phyloP scores from a whole-genome alignment of 1,140 invertebrate genomes.

The Drosophila takahashii region DNA sequence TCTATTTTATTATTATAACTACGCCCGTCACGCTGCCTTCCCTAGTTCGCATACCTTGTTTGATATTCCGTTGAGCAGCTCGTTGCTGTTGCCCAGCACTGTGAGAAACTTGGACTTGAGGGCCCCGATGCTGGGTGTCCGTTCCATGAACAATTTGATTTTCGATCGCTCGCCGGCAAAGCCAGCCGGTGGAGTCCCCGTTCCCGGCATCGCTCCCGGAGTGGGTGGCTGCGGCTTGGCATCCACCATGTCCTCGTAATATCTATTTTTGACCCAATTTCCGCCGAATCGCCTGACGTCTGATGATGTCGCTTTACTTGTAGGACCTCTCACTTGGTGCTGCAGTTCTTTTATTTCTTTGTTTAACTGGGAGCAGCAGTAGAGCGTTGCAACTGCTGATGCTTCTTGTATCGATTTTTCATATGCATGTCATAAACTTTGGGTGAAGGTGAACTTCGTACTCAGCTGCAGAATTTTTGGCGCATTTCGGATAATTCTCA shows the following conservation, averaged over 20 bases:
- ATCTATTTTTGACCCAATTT: not conserved
- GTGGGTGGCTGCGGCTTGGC: slow-evolving; percentile 64
- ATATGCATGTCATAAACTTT: slow-evolving; percentile 27
- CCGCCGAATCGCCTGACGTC: not conserved
- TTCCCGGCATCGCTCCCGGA: slow-evolving; percentile 54
- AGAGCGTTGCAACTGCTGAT: slow-evolving; percentile 18
- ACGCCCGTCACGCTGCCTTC: slow-evolving; percentile 3
- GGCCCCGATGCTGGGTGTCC: slow-evolving; percentile 83
- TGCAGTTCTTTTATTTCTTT: not conserved
- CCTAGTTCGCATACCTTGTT: slow-evolving; percentile 76
- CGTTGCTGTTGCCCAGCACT: slow-evolving; percentile 85
- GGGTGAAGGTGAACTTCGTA: slow-evolving; percentile 35
- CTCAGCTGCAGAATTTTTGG: slow-evolving; percentile 43
- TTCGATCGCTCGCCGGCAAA: slow-evolving; percentile 81
- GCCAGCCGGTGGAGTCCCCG: slow-evolving; percentile 58
- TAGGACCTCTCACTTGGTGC: slow-evolving; percentile 1
- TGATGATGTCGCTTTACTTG: not conserved
- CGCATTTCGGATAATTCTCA: slow-evolving; percentile 21
- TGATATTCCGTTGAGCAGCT: slow-evolving; percentile 85
- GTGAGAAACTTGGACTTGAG: slow-evolving; percentile 85
- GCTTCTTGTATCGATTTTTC: slow-evolving; percentile 69
- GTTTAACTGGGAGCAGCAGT: slow-evolving; percentile 35
- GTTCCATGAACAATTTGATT: slow-evolving; percentile 85
- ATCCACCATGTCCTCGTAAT: slow-evolving; percentile 52
- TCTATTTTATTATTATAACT: too few species aligned